Percentiles rank a stretch among this genome's conserved stretches.
These are phyloP conservation scores for Brachyalestes nurse DNA, from an alignment of 2,797 vertebrate species.

Conservation along the genomic window DNA sequence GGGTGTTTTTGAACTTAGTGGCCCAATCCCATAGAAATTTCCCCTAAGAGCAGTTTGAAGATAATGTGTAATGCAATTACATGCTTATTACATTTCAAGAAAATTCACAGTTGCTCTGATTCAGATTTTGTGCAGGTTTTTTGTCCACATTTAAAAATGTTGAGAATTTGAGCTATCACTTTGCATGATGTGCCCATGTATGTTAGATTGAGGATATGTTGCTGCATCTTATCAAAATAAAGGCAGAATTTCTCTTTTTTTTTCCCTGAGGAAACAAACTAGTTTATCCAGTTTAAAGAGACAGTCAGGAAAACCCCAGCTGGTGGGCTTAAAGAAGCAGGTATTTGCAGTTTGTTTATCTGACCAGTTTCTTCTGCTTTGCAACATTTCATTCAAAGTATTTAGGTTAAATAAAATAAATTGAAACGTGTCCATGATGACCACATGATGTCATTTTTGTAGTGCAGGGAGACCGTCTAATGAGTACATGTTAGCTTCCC, in stretches of 20 bases:
- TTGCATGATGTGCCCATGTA: background rate
- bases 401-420: too few relatives aligned
- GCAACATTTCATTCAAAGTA: background rate
- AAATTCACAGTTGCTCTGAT: background rate
- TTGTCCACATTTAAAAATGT: too few relatives aligned
- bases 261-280: slow-evolving; percentile 24
- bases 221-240: background rate
- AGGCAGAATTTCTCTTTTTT: slow-evolving; percentile 10
- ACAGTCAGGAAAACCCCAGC: background rate
- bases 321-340: background rate
- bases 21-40: background rate
- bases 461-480: too few relatives aligned
- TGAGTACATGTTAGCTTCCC: too few relatives aligned
- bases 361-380: background rate
- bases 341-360: background rate
- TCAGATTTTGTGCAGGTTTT: background rate
- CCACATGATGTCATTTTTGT: background rate
- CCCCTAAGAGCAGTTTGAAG: background rate
- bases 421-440: too few relatives aligned
- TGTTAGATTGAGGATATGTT: background rate
- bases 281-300: slow-evolving; percentile 47
- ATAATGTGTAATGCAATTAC: background rate
- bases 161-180: background rate
- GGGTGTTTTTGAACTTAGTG: background rate
- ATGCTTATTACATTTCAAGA: background rate